Evolutionary conservation across 2,113 vertebrate genomes (phyloP).

Genomic region (Odocoileus hemionus): DNA sequence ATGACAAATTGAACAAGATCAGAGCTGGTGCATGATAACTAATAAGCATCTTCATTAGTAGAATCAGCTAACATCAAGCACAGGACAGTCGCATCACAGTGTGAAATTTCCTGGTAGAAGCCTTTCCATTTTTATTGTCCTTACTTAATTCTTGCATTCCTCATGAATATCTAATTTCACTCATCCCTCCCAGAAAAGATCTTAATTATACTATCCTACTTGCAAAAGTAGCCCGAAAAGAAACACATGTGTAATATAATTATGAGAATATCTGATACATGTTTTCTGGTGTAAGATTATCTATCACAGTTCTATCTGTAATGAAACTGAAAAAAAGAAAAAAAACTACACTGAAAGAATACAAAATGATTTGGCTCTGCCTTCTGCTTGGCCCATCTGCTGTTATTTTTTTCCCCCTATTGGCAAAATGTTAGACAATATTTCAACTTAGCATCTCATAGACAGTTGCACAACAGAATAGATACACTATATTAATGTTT

Average conservation of each 20-base stretch:
- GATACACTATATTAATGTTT: conserved; percentile 39
- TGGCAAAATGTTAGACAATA: conserved; percentile 61
- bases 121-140: neutral
- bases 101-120: neutral
- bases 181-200: neutral
- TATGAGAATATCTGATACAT: conserved; percentile 24
- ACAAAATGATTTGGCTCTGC: conserved; percentile 60
- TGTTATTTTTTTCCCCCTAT: conserved; percentile 56
- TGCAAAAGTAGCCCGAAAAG: conserved; percentile 18
- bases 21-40: conserved; percentile 20
- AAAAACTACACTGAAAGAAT: conserved; percentile 23
- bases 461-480: conserved; percentile 38
- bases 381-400: conserved; percentile 71
- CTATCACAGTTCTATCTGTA: conserved; percentile 48
- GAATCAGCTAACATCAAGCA: conserved; percentile 25
- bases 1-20: conserved; percentile 52
- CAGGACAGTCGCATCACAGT: neutral
- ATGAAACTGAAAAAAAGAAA: conserved; percentile 38
- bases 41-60: conserved; percentile 41
- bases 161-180: neutral
- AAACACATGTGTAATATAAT: conserved; percentile 18
- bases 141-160: neutral
- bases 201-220: neutral
- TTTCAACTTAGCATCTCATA: conserved; percentile 59
- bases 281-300: conserved; percentile 45